These are phyloP conservation scores for Trigoniulus corallinus DNA, from an alignment of 1,140 invertebrate species.

Conservation along the genomic window DNA sequence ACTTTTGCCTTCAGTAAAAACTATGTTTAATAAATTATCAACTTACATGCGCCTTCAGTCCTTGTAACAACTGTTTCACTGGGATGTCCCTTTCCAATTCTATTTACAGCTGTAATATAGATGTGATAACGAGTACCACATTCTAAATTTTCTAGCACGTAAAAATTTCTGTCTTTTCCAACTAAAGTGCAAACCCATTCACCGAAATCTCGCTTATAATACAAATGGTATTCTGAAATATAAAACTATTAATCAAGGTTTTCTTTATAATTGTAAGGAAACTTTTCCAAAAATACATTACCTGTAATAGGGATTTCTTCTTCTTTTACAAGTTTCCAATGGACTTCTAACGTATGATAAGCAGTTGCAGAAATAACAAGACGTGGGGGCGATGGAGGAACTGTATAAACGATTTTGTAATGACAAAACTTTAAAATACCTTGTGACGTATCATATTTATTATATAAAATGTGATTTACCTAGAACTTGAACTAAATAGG, in stretches of 20 bases:
- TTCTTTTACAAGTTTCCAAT: slow-evolving; percentile 3
- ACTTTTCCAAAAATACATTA: neutral
- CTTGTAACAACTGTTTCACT: slow-evolving; percentile 31
- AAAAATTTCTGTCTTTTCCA: neutral
- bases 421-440: too few species aligned
- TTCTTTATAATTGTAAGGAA: neutral
- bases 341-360: slow-evolving; percentile 1
- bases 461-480: slow-evolving; percentile 12
- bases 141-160: slow-evolving; percentile 11
- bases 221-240: slow-evolving; percentile 1
- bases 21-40: too few species aligned
- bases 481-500: slow-evolving; percentile 15
- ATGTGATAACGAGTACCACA: slow-evolving; percentile 27
- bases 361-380: slow-evolving; percentile 6
- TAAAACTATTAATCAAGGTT: neutral
- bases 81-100: slow-evolving; percentile 28
- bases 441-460: too few species aligned
- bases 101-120: slow-evolving; percentile 27
- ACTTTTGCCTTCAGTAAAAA: too few species aligned
- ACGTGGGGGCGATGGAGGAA: slow-evolving; percentile 6
- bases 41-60: slow-evolving; percentile 27
- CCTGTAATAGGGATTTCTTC: neutral
- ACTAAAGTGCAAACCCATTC: slow-evolving; percentile 1
- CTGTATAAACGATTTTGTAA: slow-evolving; percentile 8
- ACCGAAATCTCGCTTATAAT: slow-evolving; percentile 4